phyloP scores from a whole-genome alignment of 2,113 vertebrate genomes.

The Poeciliopsis prolifica region DNA sequence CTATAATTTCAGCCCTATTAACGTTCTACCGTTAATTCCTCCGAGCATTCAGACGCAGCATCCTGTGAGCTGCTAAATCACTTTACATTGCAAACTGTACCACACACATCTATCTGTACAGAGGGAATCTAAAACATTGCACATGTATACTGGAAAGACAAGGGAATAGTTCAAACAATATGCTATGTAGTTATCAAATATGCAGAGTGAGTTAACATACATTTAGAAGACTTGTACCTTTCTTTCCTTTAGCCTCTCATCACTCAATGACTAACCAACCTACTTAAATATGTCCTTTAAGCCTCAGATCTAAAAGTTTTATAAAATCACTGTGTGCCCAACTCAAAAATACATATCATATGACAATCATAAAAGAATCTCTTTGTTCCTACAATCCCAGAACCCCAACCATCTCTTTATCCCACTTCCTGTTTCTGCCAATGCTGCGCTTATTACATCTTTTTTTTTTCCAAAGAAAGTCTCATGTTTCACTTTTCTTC shows the following conservation, averaged over 20 bases:
- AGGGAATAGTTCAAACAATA: conserved; percentile 33
- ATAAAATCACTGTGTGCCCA: conserved; percentile 45
- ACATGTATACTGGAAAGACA: conserved; percentile 23
- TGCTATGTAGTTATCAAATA: conserved; percentile 4
- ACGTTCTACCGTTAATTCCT: conserved; percentile 61
- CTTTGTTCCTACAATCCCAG: conserved; percentile 56
- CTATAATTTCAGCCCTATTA: conserved; percentile 72
- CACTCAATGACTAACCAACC: neutral
- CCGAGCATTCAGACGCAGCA: conserved; percentile 39
- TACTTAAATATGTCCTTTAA: conserved; percentile 11
- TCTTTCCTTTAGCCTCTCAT: conserved; percentile 1
- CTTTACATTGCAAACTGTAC: conserved; percentile 46
- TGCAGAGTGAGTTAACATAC: conserved; percentile 18
- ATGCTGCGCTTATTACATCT: conserved; percentile 39
- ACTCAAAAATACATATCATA: conserved; percentile 61
- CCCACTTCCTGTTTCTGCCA: conserved; percentile 47
- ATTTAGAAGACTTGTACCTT: conserved; percentile 17
- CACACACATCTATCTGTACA: conserved; percentile 5
- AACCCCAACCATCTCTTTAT: conserved; percentile 44
- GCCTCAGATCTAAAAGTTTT: conserved; percentile 47
- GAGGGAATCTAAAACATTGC: conserved; percentile 22
- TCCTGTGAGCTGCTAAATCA: conserved; percentile 55
- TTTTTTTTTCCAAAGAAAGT: conserved; percentile 25
- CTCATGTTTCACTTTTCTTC: conserved; percentile 51
- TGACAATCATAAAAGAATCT: conserved; percentile 64